Evolutionary conservation across 2,888 invertebrate species (phyloP), one percentile per base, ranked within the genome.

Genomic region (Pseudanteris insignis): DNA sequence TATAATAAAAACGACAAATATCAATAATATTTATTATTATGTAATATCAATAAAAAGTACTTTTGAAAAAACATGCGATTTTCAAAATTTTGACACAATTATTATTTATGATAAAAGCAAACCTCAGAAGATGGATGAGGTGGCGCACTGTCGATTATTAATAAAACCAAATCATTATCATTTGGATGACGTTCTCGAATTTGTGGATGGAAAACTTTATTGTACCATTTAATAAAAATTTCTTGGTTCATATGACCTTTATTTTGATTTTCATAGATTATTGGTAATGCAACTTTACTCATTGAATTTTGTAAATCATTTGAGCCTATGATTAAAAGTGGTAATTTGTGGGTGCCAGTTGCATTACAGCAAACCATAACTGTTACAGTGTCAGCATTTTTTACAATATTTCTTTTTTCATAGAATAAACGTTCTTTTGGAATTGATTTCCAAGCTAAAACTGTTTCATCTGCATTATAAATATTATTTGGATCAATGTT

Each of bases 301-400:
- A 7, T 5, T 1, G 34, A 11, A 2, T 54, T 29, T 6, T 43
- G 28, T 10, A 55, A 9, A 2, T 55, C 41, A 5, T 59, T 51
- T 10, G 44, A 25, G 2, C 64, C 60, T 15, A 64, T 57, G 13
- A 76, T 63, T 2, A 76, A 24, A 5, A 73, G 67, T 7, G 70
- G 70, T 1, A 72, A 43, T 40, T 74, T 76, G 34, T 70, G 69
- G 1, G 69, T 68, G 2, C 74, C 75, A 1, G 74, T 65, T 0
- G 72, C 68, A 38, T 75, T 75, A 44, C 70, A 68, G 9, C 71
- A 69, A 8, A 73, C 54, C 46, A 76, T 40, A 1, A 72, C 32
- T 0, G 67, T 66, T 2, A 71, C 29, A 0, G 65, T 68, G 2
- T 47, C 64, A 9, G 40, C 7, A 3, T 41, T 50, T 1, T 12